These are phyloP conservation scores for Lagria hirta DNA, from an alignment of 2,888 invertebrate species.

Conservation along the genomic window DNA sequence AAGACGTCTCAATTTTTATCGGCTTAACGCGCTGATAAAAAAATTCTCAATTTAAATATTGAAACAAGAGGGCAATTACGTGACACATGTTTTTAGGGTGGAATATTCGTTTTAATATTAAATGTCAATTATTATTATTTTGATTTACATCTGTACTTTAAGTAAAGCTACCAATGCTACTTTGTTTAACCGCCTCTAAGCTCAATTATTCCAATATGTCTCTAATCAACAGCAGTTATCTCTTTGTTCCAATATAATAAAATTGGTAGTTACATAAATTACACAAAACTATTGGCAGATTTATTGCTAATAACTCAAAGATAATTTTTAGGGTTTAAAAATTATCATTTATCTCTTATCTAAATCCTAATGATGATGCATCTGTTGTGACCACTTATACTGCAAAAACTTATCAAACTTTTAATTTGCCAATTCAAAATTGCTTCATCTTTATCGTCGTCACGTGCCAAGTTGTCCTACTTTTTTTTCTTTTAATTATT, in stretches of 20 bases:
- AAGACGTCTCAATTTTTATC: conserved; percentile 12
- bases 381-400: too few species aligned
- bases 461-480: conserved; percentile 32
- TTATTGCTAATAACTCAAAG: conserved; percentile 25
- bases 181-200: too few species aligned
- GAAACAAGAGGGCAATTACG: too few species aligned
- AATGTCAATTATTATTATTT: too few species aligned
- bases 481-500: conserved; percentile 28
- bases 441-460: too few species aligned
- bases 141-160: too few species aligned
- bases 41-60: too few species aligned
- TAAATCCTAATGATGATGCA: conserved; percentile 17
- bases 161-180: too few species aligned
- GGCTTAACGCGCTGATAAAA: not conserved
- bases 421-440: too few species aligned
- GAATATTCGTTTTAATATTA: too few species aligned
- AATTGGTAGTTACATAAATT: conserved; percentile 18
- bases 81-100: too few species aligned
- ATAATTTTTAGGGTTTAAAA: conserved; percentile 20
- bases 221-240: conserved; percentile 12
- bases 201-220: conserved; percentile 9
- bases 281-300: conserved; percentile 14
- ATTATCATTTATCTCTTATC: conserved; percentile 23
- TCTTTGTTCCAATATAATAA: conserved; percentile 19
- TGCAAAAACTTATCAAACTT: conserved; percentile 2